Evolutionary conservation across 2,797 vertebrate genomes (phyloP).

Genomic region (Rhinella marina): DNA sequence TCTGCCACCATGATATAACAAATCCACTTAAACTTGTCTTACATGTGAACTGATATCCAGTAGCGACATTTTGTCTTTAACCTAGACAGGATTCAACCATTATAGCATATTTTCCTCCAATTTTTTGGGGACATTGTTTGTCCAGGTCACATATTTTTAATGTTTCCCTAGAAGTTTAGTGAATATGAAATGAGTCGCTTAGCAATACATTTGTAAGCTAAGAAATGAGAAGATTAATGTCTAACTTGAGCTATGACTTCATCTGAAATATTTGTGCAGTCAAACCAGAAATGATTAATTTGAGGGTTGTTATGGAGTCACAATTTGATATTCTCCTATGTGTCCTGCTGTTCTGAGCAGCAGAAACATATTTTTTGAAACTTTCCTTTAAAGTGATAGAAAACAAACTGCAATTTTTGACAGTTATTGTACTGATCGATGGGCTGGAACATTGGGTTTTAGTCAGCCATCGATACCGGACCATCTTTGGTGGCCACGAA

Average conservation of each 20-base stretch:
- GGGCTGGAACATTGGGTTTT: too few species aligned
- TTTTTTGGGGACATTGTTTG: background rate
- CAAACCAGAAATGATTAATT: constrained; percentile 36
- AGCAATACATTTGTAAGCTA: constrained; percentile 17
- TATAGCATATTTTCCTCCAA: background rate
- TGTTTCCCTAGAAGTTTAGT: background rate
- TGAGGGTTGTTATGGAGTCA: background rate
- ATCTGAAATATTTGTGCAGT: constrained; percentile 35
- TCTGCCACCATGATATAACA: background rate
- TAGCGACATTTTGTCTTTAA: background rate
- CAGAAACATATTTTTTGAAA: background rate
- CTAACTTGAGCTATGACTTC: background rate
- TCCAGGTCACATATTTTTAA: background rate
- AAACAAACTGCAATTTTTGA: too few species aligned
- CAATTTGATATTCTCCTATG: constrained; percentile 20
- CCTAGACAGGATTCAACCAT: background rate
- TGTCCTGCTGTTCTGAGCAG: background rate
- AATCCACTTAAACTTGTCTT: background rate
- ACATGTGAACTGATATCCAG: background rate
- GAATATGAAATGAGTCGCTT: constrained; percentile 9
- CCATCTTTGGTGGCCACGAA: too few species aligned
- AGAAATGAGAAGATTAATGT: constrained; percentile 20
- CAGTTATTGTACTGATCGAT: background rate
- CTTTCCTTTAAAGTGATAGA: background rate
- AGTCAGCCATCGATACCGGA: too few species aligned